Percentiles rank a stretch among this genome's conserved stretches.
Evolutionary conservation across 2,888 invertebrate species (phyloP).

Genomic region (Thymelicus lineola): DNA sequence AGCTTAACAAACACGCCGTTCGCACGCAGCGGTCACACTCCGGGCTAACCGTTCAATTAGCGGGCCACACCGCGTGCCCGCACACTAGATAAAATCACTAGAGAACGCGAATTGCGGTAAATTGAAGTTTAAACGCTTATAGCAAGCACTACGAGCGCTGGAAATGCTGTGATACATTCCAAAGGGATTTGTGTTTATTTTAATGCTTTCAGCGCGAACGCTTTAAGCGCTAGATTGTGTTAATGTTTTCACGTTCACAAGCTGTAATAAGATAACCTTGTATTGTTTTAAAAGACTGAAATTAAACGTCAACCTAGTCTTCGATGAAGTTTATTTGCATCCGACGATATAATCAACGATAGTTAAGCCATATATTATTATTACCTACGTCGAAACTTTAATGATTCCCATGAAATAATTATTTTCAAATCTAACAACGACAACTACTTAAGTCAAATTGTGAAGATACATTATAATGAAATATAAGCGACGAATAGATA

Average conservation of each 20-base stretch:
- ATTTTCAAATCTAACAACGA: too few relatives aligned
- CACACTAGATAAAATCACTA: constrained; percentile 47
- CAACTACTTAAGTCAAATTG: too few relatives aligned
- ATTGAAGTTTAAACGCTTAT: constrained; percentile 5
- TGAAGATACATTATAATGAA: too few relatives aligned
- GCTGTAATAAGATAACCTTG: neutral
- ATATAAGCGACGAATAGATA: neutral
- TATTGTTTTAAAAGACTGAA: neutral
- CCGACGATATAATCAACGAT: too few relatives aligned
- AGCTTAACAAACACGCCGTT: constrained; percentile 19
- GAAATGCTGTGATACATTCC: neutral
- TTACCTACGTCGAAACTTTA: too few relatives aligned
- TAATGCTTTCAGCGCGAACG: neutral
- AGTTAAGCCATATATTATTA: too few relatives aligned
- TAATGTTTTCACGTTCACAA: constrained; percentile 1
- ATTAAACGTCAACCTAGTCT: too few relatives aligned
- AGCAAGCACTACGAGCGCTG: neutral
- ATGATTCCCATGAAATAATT: too few relatives aligned
- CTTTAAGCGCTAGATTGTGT: neutral
- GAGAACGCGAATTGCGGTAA: neutral
- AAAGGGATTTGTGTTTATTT: constrained; percentile 3
- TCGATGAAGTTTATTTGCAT: too few relatives aligned
- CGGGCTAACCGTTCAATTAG: constrained; percentile 73
- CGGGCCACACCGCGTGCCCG: constrained; percentile 56
- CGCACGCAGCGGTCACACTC: constrained; percentile 29